Evolutionary conservation across 2,797 vertebrate genomes (phyloP).

Genomic region (Podarcis siculus): DNA sequence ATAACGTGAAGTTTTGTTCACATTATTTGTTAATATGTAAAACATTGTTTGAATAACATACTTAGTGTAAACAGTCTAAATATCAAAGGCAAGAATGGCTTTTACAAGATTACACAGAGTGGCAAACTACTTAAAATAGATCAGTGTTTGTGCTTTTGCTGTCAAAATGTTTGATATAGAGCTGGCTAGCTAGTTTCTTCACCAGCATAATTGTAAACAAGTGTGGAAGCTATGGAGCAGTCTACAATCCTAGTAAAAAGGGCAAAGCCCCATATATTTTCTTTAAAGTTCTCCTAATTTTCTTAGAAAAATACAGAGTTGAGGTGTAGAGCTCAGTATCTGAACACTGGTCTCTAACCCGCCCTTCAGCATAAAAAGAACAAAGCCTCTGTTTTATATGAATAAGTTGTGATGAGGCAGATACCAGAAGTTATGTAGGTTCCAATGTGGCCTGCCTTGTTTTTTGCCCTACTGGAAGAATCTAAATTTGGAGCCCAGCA

Average conservation of each 20-base stretch:
- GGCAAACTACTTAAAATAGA: slow-evolving; percentile 64
- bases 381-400: background rate
- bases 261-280: slow-evolving; percentile 40
- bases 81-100: slow-evolving; percentile 75
- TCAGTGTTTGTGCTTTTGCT: slow-evolving; percentile 71
- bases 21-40: slow-evolving; percentile 82
- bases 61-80: slow-evolving; percentile 76
- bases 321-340: background rate
- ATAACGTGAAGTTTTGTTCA: slow-evolving; percentile 80
- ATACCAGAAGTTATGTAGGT: accelerated
- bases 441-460: background rate
- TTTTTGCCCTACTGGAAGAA: background rate
- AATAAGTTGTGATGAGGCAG: background rate
- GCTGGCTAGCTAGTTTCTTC: slow-evolving; percentile 63
- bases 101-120: slow-evolving; percentile 68
- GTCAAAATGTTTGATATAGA: slow-evolving; percentile 70
- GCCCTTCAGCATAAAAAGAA: slow-evolving; percentile 20
- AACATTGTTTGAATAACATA: slow-evolving; percentile 83
- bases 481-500: background rate
- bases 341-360: slow-evolving; percentile 33
- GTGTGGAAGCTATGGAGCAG: slow-evolving; percentile 55
- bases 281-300: slow-evolving; percentile 14
- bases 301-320: slow-evolving; percentile 5
- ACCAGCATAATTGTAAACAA: slow-evolving; percentile 64
- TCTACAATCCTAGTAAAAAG: slow-evolving; percentile 34